These are phyloP conservation scores for Drosophila littoralis DNA, from an alignment of 1,140 invertebrate species.

Conservation along the genomic window DNA sequence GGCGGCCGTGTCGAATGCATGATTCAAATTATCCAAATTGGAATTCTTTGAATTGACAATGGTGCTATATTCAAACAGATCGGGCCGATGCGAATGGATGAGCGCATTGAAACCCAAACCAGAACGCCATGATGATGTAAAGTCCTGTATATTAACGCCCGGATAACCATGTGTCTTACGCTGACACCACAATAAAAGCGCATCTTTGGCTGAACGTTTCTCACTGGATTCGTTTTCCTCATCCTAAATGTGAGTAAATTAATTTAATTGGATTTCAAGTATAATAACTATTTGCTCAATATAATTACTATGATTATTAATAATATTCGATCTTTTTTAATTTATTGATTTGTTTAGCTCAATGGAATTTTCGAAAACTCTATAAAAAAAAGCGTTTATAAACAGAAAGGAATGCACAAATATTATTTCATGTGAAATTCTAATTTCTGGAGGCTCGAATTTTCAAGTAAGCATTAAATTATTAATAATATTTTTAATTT, in stretches of 20 bases:
- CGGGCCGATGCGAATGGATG: conserved; percentile 97
- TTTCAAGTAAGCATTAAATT: not conserved
- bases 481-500: not conserved
- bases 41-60: conserved; percentile 88
- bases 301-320: no score
- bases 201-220: conserved; percentile 99
- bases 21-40: conserved; percentile 96
- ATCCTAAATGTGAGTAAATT: conserved; percentile 87
- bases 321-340: no score
- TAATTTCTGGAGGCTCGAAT: no score
- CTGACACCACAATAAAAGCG: conserved; percentile 98
- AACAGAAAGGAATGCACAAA: no score
- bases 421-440: no score
- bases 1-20: conserved; percentile 97
- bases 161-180: conserved; percentile 97
- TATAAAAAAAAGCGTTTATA: no score
- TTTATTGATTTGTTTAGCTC: no score
- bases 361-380: no score
- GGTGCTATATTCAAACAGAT: conserved; percentile 94
- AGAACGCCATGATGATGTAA: conserved; percentile 95
- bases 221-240: conserved; percentile 99
- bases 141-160: conserved; percentile 93
- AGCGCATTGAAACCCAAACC: conserved; percentile 98
- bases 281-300: no score
- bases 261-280: no score